These are phyloP conservation scores for Formica exsecta DNA, from an alignment of 1,140 invertebrate genomes.

Conservation along the genomic window DNA sequence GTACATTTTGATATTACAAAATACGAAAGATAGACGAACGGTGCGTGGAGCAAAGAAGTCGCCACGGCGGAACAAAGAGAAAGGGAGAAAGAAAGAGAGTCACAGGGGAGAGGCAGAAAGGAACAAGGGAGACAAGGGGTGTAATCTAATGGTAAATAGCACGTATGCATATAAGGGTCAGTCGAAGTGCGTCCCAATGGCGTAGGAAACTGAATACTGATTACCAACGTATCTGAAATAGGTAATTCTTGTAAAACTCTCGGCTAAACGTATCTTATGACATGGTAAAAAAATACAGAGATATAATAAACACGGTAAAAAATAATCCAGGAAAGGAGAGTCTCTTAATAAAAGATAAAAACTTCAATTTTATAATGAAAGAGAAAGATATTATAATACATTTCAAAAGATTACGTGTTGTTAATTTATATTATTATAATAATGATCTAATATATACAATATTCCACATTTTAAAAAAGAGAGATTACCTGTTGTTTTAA, in stretches of 20 bases:
- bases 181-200: conserved; percentile 48
- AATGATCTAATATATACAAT: not conserved
- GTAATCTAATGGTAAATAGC: conserved; percentile 76
- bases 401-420: not conserved
- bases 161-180: conserved; percentile 63
- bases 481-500: not conserved
- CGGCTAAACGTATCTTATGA: not conserved
- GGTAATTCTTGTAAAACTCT: not conserved
- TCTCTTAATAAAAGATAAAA: not conserved
- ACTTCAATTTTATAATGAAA: not conserved
- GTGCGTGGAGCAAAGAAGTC: conserved; percentile 30
- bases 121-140: conserved; percentile 62
- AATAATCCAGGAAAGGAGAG: not conserved
- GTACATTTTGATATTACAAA: conserved; percentile 36
- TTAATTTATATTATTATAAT: not conserved
- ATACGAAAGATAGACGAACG: conserved; percentile 47
- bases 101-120: conserved; percentile 67
- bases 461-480: not conserved
- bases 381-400: not conserved
- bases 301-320: not conserved
- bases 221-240: not conserved
- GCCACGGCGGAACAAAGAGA: conserved; percentile 32
- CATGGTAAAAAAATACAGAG: not conserved
- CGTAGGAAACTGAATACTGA: conserved; percentile 37
- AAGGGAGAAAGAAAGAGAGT: conserved; percentile 67